Evolutionary conservation across 2,888 invertebrate species (phyloP), one percentile per base, ranked within the genome.

Genomic region (Dryadula phaetusa): DNA sequence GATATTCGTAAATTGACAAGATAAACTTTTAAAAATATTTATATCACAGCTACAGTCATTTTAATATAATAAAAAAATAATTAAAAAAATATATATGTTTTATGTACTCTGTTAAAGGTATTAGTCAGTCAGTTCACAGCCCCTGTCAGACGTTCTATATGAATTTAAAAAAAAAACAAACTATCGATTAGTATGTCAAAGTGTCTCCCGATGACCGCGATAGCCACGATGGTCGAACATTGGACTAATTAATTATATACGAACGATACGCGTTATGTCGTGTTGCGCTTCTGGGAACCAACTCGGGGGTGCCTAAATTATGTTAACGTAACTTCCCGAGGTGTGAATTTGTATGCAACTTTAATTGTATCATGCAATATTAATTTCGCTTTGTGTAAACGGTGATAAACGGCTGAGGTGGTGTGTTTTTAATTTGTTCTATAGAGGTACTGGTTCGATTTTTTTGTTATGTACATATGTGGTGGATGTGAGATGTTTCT

Each of bases 171-270:
- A 47, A 47, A 12, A 49, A 52, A 67, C 56, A 56, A 62, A 53
- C 32, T 58, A 53, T 69, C 66, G 66, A 69, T 66, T 69, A 58
- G 69, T 62, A 8, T 32, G 42, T 61, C 62, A 54, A 49, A 37
- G 20, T 34, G 69, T 53, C 52, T 46, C 40, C 54, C 54, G 70
- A 70, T 69, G 62, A 61, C 14, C 61, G 53, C 49, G 66, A 68
- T 70, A 70, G 44, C 60, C 25, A 62, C 62, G 52, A 47, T 65
- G 58, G 64, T 44, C 62, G 69, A 60, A 44, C 61, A 52, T 67
- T 63, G n/a, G 25, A 46, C 56, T 62, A 62, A 66, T 66, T 63
- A 67, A 67, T 63, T 65, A 65, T 47, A 47, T 49, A 22, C 46
- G 28, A 67, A 67, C 58, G 60, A 65, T 47, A 47, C 37, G 22